Percentiles rank a stretch among this genome's conserved stretches.
Evolutionary conservation across 2,113 vertebrate species (phyloP).

Genomic region (Anseranas semipalmata): DNA sequence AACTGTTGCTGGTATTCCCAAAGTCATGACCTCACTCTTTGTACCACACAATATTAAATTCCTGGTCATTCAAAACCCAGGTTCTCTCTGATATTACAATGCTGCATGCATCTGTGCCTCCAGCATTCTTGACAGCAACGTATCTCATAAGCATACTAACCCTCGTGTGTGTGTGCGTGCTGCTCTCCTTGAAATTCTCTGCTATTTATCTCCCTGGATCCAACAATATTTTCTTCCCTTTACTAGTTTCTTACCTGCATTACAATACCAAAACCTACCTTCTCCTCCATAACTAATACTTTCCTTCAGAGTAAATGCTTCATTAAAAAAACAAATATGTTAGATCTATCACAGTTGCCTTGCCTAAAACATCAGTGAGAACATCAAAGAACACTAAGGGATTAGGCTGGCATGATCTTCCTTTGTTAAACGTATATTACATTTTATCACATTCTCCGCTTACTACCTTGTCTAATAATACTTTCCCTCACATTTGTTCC

Average conservation of each 20-base stretch:
- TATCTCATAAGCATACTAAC: background rate
- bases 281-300: background rate
- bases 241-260: background rate
- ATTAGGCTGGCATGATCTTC: background rate
- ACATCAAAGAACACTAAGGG: constrained; percentile 21
- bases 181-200: background rate
- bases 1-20: background rate
- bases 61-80: background rate
- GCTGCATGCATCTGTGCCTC: background rate
- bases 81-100: background rate
- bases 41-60: background rate
- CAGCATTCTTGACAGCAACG: background rate
- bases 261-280: background rate
- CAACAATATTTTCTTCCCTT: background rate
- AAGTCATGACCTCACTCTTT: background rate
- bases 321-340: background rate
- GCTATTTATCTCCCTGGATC: background rate
- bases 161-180: no score
- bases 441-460: constrained; percentile 28
- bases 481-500: constrained; percentile 18
- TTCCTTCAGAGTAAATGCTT: background rate
- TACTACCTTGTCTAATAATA: constrained; percentile 21
- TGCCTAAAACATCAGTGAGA: background rate
- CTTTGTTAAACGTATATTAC: background rate
- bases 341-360: background rate